phyloP scores from a whole-genome alignment of 2,888 invertebrate species.

The Argyresthia albistria region DNA sequence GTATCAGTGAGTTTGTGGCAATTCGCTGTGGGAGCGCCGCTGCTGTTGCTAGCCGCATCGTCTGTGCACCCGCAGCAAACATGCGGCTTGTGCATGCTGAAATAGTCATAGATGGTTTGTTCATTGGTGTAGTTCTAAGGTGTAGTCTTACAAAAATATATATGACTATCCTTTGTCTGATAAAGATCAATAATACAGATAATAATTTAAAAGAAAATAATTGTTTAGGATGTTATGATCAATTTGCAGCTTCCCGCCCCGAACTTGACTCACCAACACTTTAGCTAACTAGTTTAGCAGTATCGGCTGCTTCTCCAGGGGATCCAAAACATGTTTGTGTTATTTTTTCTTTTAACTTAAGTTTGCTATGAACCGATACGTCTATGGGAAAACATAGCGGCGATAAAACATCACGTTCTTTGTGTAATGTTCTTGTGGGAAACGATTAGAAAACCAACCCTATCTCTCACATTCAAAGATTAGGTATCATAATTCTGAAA shows the following conservation, averaged over 20 bases:
- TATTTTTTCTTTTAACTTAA: background rate
- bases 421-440: background rate
- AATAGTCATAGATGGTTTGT: slow-evolving; percentile 12
- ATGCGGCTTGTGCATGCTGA: slow-evolving; percentile 36
- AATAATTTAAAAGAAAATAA: background rate
- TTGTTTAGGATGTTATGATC: background rate
- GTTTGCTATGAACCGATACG: background rate
- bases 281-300: too few species aligned
- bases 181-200: background rate
- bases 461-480: background rate
- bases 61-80: slow-evolving; percentile 30
- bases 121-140: background rate
- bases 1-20: slow-evolving; percentile 14
- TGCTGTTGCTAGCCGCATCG: slow-evolving; percentile 37
- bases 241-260: too few species aligned
- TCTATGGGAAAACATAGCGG: too few species aligned
- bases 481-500: slow-evolving; percentile 1
- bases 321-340: too few species aligned
- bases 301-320: too few species aligned
- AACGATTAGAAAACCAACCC: too few species aligned
- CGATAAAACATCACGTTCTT: background rate
- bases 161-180: background rate
- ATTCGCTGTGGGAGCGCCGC: slow-evolving; percentile 23
- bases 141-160: background rate
- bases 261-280: too few species aligned